Evolutionary conservation across 1,140 invertebrate genomes (phyloP).

Genomic region (Drosophila tsacasi): DNA sequence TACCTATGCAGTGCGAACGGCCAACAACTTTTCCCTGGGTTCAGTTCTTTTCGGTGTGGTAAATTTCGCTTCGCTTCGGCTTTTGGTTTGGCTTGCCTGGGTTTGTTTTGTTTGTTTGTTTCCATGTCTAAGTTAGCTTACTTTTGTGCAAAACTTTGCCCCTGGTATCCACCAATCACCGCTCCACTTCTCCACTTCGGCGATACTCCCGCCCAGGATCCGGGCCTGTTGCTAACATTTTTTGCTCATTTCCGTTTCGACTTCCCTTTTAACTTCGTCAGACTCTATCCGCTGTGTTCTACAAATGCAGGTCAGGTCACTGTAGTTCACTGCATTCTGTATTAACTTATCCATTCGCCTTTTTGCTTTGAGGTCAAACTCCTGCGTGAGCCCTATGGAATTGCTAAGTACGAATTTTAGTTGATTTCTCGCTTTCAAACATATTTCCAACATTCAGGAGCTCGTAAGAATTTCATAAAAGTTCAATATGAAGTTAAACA

Average conservation of each 20-base stretch:
- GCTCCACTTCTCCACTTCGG: background rate
- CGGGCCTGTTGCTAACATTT: slow-evolving; percentile 43
- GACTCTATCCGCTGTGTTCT: slow-evolving; percentile 41
- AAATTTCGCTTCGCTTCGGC: slow-evolving; percentile 28
- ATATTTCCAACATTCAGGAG: background rate
- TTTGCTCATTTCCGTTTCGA: slow-evolving; percentile 71
- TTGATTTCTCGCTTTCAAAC: background rate
- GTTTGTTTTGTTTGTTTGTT: slow-evolving; percentile 67
- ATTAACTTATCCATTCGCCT: slow-evolving; percentile 54
- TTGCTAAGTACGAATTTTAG: slow-evolving; percentile 1
- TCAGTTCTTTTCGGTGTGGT: slow-evolving; percentile 24
- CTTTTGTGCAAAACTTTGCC: slow-evolving; percentile 58
- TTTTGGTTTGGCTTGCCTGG: slow-evolving; percentile 48
- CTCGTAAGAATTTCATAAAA: background rate
- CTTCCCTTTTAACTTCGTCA: slow-evolving; percentile 56
- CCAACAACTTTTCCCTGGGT: slow-evolving; percentile 54
- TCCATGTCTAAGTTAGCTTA: slow-evolving; percentile 71
- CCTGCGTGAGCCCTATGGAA: slow-evolving; percentile 34
- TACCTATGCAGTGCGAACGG: slow-evolving; percentile 59
- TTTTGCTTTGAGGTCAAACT: slow-evolving; percentile 36
- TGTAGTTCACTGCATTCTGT: slow-evolving; percentile 58
- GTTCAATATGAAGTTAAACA: background rate
- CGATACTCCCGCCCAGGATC: background rate
- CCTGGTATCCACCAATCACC: slow-evolving; percentile 61
- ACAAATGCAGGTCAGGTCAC: slow-evolving; percentile 67